Evolutionary conservation across 2,888 invertebrate genomes (phyloP).

Genomic region (Copidosoma aretas): DNA sequence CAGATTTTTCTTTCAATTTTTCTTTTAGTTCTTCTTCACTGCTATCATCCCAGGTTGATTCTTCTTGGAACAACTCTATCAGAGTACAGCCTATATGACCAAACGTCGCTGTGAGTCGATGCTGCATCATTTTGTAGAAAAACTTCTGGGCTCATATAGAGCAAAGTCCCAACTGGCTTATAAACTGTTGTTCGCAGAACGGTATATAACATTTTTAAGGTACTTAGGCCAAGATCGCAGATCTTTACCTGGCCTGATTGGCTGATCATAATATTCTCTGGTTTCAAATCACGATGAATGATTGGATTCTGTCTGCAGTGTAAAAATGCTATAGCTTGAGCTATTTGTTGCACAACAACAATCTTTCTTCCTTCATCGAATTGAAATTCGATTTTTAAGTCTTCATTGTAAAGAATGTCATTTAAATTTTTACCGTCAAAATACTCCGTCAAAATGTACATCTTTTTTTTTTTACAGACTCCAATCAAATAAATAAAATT

Average conservation of each 20-base stretch:
- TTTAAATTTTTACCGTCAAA: not conserved
- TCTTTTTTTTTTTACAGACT: not conserved
- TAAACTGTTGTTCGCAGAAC: not conserved
- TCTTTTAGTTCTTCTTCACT: not conserved
- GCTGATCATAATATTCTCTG: not conserved
- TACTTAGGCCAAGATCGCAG: not conserved
- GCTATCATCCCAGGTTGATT: not conserved
- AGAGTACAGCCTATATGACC: not conserved
- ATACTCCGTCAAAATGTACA: not conserved
- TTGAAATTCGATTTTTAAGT: not conserved
- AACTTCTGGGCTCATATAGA: not conserved
- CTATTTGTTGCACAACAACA: not conserved
- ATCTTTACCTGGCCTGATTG: not conserved
- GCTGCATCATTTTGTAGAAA: not conserved
- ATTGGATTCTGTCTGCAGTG: not conserved
- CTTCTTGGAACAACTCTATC: slow-evolving; percentile 8
- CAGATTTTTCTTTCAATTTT: no score
- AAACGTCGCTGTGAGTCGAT: not conserved
- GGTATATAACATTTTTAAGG: not conserved
- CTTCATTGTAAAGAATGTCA: not conserved
- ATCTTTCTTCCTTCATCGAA: not conserved
- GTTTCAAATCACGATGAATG: not conserved
- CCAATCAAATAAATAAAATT: slow-evolving; percentile 1
- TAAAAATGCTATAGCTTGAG: not conserved
- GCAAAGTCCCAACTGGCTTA: not conserved